Evolutionary conservation across 30 jellyfish, hydroid and myxozoan species (phyloP), one percentile per base, ranked within the genome.

Genomic region (Hydra vulgaris): DNA sequence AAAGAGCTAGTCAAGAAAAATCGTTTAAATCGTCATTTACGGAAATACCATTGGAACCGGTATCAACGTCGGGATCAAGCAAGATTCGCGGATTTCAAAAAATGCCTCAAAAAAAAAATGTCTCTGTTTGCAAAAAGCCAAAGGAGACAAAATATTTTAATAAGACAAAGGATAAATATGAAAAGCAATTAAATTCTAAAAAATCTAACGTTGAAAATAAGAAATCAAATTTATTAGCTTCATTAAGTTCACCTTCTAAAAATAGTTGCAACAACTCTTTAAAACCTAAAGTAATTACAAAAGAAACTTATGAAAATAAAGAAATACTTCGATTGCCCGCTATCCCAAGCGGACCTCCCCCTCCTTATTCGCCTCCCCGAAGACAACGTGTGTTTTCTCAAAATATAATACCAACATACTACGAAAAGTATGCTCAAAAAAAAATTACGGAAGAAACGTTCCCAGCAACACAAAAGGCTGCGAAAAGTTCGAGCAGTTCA

Each of bases 311-410:
- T 40, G 12, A 40, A 5, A 40, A 40, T 40, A 5, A 40, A 40
- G 61, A 40, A 40, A 40, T 40, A 40, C 83, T 80, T 23, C 87
- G 87, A 24, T 82, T 80, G 12, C 87, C 87, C 17, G 84, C 87
- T 18, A 80, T 80, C 19, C 87, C 87, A 1, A 80, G 61, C 4
- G 87, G 87, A n/a, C 87, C 87, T 7, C 87, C 87, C 19, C 87
- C 87, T 7, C 87, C 87, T 22, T 80, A 80, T 66, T 80, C 87
- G 40, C 87, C 87, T 3, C 87, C 87, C 25, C 67, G 87, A 25
- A 66, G 27, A 25, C 66, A 54, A 70, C 68, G 87, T 1, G 70
- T 27, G 25, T 18, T 80, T 16, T 25, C 61, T 18, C 83, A 80
- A 52, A 80, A 68, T 66, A 16, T 80, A 8, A 25, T 80, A 15